A percentile compares a stretch with the other conserved stretches of the same genome.
Evolutionary conservation across 2,888 invertebrate genomes (phyloP).

Genomic region (Aphidius colemani): DNA sequence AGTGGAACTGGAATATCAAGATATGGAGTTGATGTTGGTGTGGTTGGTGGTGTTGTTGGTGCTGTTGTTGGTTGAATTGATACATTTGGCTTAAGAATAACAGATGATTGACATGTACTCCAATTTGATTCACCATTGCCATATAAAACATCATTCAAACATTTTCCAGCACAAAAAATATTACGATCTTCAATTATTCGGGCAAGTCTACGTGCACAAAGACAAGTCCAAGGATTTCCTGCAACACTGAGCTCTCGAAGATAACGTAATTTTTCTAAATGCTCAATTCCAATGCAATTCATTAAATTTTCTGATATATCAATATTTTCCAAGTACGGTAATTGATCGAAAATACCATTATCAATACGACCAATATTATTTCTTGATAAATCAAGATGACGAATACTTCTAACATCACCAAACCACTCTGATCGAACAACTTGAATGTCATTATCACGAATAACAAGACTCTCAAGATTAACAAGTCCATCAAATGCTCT

Average conservation of each 20-base stretch:
- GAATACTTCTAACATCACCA: conserved; percentile 34
- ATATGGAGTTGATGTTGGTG: conserved; percentile 17
- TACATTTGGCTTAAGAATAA: neutral
- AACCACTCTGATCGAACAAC: conserved; percentile 35
- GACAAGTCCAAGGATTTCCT: conserved; percentile 48
- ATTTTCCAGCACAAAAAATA: conserved; percentile 38
- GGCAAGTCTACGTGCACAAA: conserved; percentile 41
- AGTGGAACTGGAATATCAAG: conserved; percentile 15
- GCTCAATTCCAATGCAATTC: conserved; percentile 46
- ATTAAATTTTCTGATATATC: conserved; percentile 43
- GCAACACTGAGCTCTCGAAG: conserved; percentile 36
- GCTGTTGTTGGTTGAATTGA: neutral
- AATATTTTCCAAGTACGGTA: conserved; percentile 37
- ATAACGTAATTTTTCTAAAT: conserved; percentile 36
- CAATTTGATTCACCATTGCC: conserved; percentile 25
- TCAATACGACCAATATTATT: conserved; percentile 43
- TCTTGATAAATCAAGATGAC: conserved; percentile 39
- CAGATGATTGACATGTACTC: conserved; percentile 27
- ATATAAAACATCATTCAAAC: conserved; percentile 29
- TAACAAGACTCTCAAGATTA: conserved; percentile 39
- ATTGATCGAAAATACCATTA: conserved; percentile 39
- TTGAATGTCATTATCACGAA: conserved; percentile 42
- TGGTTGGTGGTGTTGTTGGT: conserved; percentile 12
- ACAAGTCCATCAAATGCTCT: conserved; percentile 39
- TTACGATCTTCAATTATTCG: conserved; percentile 36